A percentile compares a stretch with the other conserved stretches of the same genome.
Conservation (phyloP, 2,888 invertebrate genomes). For the Troides oblongomaculatus region DNA sequence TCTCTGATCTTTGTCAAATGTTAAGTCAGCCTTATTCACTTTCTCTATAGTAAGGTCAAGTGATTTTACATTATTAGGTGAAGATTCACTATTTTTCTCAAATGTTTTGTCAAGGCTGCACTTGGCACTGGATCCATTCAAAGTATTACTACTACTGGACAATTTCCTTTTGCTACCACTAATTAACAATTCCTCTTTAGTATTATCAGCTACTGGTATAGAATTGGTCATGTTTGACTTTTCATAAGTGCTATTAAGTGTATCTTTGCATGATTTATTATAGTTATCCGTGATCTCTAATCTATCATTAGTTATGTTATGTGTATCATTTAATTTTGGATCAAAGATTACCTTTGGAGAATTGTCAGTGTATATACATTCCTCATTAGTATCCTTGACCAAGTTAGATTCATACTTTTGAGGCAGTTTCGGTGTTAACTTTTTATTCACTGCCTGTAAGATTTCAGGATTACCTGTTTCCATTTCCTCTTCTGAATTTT, state of each 20-base stretch:
- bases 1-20: slow-evolving; percentile 32
- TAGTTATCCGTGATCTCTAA: slow-evolving; percentile 33
- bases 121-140: slow-evolving; percentile 5
- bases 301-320: slow-evolving; percentile 35
- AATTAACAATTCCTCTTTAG: slow-evolving; percentile 13
- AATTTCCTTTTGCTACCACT: slow-evolving; percentile 29
- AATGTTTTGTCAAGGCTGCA: slow-evolving; percentile 38
- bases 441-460: slow-evolving; percentile 6
- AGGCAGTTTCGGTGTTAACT: slow-evolving; percentile 12
- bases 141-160: neutral
- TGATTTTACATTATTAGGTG: slow-evolving; percentile 27
- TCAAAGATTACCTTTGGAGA: slow-evolving; percentile 22
- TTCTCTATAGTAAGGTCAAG: slow-evolving; percentile 53
- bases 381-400: slow-evolving; percentile 14
- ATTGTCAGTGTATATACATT: slow-evolving; percentile 8
- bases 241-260: slow-evolving; percentile 21
- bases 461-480: neutral
- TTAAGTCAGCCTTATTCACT: slow-evolving; percentile 29
- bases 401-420: slow-evolving; percentile 12
- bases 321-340: slow-evolving; percentile 25
- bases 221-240: neutral
- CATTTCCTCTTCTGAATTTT: slow-evolving; percentile 1
- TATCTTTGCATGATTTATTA: slow-evolving; percentile 21
- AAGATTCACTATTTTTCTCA: slow-evolving; percentile 38
- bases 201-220: slow-evolving; percentile 37